These are phyloP conservation scores for Ectropis crepuscularia DNA, from an alignment of 2,888 invertebrate species.

Conservation along the genomic window DNA sequence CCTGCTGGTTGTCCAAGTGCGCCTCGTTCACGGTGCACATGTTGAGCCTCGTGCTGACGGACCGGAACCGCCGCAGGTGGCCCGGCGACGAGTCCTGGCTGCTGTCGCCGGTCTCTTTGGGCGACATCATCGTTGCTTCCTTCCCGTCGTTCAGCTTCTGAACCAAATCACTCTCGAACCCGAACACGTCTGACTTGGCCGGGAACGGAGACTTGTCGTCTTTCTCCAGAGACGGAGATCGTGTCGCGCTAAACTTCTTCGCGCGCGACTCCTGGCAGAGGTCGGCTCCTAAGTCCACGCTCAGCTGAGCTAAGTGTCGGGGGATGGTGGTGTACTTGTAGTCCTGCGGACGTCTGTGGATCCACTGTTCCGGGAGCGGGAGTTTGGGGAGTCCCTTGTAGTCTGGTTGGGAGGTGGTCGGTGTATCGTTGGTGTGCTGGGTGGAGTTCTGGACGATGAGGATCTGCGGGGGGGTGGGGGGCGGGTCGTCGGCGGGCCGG, in stretches of 20 bases:
- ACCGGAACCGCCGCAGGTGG: conserved; percentile 69
- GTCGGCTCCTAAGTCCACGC: conserved; percentile 66
- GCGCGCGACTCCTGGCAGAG: conserved; percentile 64
- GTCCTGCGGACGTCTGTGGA: conserved; percentile 71
- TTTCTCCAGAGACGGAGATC: conserved; percentile 80
- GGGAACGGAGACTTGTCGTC: conserved; percentile 80
- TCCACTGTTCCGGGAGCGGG: conserved; percentile 77
- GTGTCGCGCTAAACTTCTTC: conserved; percentile 75
- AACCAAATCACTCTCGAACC: conserved; percentile 67
- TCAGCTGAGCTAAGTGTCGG: conserved; percentile 68
- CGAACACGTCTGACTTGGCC: conserved; percentile 71
- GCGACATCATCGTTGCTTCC: conserved; percentile 53
- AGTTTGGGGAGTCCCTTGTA: conserved; percentile 63
- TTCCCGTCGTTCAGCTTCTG: conserved; percentile 55
- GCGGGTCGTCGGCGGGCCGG: conserved; percentile 47
- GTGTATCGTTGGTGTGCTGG: conserved; percentile 21
- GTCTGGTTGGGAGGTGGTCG: conserved; percentile 41
- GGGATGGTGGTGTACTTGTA: conserved; percentile 74
- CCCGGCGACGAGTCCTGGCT: conserved; percentile 63
- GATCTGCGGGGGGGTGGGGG: conserved; percentile 50
- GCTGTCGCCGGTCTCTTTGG: conserved; percentile 50
- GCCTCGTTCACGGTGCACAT: conserved; percentile 71
- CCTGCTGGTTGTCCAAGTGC: conserved; percentile 64
- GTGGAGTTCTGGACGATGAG: conserved; percentile 50
- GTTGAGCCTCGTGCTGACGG: conserved; percentile 75